Evolutionary conservation across 2,113 vertebrate species (phyloP).

Genomic region (Alethe diademata): DNA sequence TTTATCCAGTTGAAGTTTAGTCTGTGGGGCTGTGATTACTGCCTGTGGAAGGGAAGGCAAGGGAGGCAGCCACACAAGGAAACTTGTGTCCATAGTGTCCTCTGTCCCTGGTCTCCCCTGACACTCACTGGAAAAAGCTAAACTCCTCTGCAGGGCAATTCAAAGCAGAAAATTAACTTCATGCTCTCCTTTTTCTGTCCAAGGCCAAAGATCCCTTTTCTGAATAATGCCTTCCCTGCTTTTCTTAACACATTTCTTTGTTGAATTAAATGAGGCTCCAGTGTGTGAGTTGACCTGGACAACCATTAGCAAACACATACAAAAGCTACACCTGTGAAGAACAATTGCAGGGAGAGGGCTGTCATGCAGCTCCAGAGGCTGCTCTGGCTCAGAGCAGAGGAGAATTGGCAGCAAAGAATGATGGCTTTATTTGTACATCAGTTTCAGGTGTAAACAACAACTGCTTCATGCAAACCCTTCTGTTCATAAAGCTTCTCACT

Average conservation of each 20-base stretch:
- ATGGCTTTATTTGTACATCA: slow-evolving; percentile 25
- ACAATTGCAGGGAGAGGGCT: not conserved
- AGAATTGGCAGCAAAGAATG: not conserved
- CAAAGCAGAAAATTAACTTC: not conserved
- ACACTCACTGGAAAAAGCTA: not conserved
- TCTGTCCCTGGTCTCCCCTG: not conserved
- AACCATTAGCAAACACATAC: not conserved
- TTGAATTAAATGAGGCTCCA: not conserved
- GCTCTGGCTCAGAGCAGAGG: not conserved
- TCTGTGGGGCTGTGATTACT: not conserved
- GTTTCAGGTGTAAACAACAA: slow-evolving; percentile 33
- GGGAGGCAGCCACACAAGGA: not conserved
- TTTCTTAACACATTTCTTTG: not conserved
- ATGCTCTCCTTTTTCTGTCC: not conserved
- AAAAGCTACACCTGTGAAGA: not conserved
- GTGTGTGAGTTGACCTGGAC: not conserved
- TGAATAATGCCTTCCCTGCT: not conserved
- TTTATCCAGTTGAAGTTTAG: not conserved
- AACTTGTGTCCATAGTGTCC: fast-evolving
- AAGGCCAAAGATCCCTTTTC: not conserved
- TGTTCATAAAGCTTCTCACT: not conserved
- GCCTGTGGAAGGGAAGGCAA: not conserved
- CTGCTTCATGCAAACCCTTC: slow-evolving; percentile 11
- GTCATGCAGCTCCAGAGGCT: not conserved
- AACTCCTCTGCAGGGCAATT: not conserved